A percentile compares a stretch with the other conserved stretches of the same genome.
These are phyloP conservation scores for Mythimna impura DNA, from an alignment of 2,888 invertebrate genomes.

Conservation along the genomic window DNA sequence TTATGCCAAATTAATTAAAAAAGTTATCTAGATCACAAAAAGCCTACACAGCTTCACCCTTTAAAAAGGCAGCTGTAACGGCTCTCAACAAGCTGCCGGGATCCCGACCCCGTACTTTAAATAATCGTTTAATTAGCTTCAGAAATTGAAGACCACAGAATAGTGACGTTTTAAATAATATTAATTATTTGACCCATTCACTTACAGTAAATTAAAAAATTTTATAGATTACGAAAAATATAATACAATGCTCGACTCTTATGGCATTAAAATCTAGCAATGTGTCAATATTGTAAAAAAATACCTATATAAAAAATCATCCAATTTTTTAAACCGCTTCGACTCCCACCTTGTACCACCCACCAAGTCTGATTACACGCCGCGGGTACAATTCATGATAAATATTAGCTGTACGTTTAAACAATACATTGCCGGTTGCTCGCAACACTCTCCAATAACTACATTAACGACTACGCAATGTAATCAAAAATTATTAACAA, in stretches of 20 bases:
- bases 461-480: constrained; percentile 34
- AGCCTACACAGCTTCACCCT: neutral
- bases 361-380: constrained; percentile 51
- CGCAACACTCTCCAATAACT: constrained; percentile 29
- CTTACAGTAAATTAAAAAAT: too few species aligned
- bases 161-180: too few species aligned
- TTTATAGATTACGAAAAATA: too few species aligned
- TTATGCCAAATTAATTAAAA: neutral
- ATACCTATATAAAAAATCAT: too few species aligned
- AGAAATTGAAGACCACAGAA: too few species aligned
- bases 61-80: neutral
- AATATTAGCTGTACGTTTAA: constrained; percentile 56
- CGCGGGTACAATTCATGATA: constrained; percentile 56
- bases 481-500: constrained; percentile 41
- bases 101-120: too few species aligned
- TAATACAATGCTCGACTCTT: too few species aligned
- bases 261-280: too few species aligned
- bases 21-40: neutral
- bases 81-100: neutral
- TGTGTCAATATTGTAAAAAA: too few species aligned
- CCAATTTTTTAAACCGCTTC: neutral
- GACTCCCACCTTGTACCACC: constrained; percentile 28
- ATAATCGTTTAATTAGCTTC: too few species aligned
- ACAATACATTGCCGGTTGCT: constrained; percentile 48
- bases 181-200: too few species aligned